A percentile compares a stretch with the other conserved stretches of the same genome.
phyloP scores from a whole-genome alignment of 2,113 vertebrate species.

The Thryonomys swinderianus region DNA sequence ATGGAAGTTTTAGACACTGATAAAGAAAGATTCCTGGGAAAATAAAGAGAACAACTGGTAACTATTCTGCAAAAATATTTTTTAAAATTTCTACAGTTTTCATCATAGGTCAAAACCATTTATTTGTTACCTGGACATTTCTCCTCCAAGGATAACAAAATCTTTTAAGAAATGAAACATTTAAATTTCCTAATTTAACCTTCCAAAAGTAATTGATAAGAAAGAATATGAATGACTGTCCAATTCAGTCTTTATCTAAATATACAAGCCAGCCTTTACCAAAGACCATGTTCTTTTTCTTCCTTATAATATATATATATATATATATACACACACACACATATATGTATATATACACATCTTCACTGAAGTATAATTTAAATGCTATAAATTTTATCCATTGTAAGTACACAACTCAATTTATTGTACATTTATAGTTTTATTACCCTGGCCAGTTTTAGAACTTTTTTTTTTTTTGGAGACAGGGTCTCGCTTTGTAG shows the following conservation, averaged over 20 bases:
- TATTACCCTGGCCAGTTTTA: neutral
- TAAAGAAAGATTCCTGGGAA: neutral
- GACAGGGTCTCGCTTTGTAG: too few species aligned
- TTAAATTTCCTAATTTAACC: conserved; percentile 59
- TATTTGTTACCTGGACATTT: conserved; percentile 46
- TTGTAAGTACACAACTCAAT: neutral
- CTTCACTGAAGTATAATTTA: neutral
- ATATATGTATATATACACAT: neutral
- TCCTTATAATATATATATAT: neutral
- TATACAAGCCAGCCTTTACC: neutral
- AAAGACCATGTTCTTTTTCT: neutral
- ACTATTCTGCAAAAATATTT: neutral
- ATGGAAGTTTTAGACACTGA: neutral
- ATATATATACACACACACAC: neutral
- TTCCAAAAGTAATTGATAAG: conserved; percentile 23
- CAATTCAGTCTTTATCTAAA: conserved; percentile 35
- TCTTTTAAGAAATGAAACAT: conserved; percentile 44
- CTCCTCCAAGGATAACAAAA: conserved; percentile 17
- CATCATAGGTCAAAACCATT: conserved; percentile 34
- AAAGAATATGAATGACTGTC: conserved; percentile 38
- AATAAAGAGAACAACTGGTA: neutral
- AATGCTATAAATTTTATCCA: neutral
- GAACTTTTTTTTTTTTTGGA: too few species aligned
- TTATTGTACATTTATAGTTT: neutral
- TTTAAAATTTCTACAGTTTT: neutral